Percentiles rank a stretch among this genome's conserved stretches.
Evolutionary conservation across 2,888 invertebrate species (phyloP).

Genomic region (Tipula helvola): DNA sequence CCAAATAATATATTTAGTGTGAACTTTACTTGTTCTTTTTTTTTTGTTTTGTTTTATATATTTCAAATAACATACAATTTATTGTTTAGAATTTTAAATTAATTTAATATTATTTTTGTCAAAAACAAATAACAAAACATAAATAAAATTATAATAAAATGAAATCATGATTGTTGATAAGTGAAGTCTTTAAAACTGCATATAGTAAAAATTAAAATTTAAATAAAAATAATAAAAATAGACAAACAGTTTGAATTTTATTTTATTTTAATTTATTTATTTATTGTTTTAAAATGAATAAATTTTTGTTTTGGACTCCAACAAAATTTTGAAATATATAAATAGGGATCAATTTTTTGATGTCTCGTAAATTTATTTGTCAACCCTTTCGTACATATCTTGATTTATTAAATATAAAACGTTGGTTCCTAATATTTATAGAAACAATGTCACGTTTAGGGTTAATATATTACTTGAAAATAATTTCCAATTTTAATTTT

Average conservation of each 20-base stretch:
- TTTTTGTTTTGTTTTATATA: not conserved
- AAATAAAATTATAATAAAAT: not conserved
- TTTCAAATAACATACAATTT: not conserved
- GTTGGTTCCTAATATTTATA: not conserved
- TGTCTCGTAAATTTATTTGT: not conserved
- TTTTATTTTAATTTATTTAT: not conserved
- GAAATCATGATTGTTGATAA: slow-evolving; percentile 4
- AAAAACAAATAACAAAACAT: not conserved
- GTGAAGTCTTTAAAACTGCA: not conserved
- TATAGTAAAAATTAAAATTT: not conserved
- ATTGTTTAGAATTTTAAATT: not conserved
- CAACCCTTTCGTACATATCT: not conserved
- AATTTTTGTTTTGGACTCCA: not conserved
- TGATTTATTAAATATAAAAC: not conserved
- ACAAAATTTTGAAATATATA: not conserved
- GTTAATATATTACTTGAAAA: not conserved
- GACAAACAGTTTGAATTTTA: not conserved
- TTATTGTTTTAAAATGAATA: not conserved
- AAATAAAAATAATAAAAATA: not conserved
- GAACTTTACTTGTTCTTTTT: not conserved
- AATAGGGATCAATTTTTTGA: not conserved
- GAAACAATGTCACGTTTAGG: not conserved
- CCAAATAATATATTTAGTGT: not conserved
- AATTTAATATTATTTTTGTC: not conserved
- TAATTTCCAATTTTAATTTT: not conserved